Base-by-base conservation (phyloP, 2,797 vertebrate genomes). In the Microctenopoma stevenorrisi region DNA sequence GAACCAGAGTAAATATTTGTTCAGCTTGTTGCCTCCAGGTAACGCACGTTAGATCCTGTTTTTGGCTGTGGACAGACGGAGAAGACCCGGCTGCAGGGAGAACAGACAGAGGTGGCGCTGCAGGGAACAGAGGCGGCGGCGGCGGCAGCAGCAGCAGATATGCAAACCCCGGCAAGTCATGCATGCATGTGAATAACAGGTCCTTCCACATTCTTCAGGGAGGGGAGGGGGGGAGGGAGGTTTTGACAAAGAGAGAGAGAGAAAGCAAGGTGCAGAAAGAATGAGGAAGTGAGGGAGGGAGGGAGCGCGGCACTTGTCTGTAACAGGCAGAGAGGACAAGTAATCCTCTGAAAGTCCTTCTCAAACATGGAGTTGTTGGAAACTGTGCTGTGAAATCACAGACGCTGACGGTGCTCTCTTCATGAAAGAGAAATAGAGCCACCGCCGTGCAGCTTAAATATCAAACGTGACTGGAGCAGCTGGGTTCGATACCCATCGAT, bases 141-240 rank as follows among this genome's bases (percentile, higher is more conserved):
- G 18, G 18, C 18, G 18, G 18, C 18, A 18, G 76, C 72, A 67
- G 69, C 75, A 33, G 78, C 68, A 59, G 66, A 74, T 53, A 43
- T 72, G 64, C 63, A 64, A 76, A 79, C 40, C 16, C 52, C 73
- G 52, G 50, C 52, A 67, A 86, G 85, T 89, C 86, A 87, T 75
- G 85, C 76, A 57, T 78, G 84, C 44, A 67, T 83, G 63, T 52
- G 75, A 83, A 72, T 15, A 90, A 93, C 93, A 78, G 86, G 94
- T 89, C 85, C 60, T 38, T 72, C 89, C 74, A 83, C 93, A 94
- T 94, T 94, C 93, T 78, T 88, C 74, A 50, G 74, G 40, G 72
- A 73, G 68, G 60, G 73, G 70, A 16, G 64, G 55, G 77, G 76
- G 64, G 65, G 78, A 61, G 62, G 59, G 50, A 46, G 57, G 55